Evolutionary conservation across 2,113 vertebrate species (phyloP), one percentile per base, ranked within the genome.

Genomic region (Channa argus): DNA sequence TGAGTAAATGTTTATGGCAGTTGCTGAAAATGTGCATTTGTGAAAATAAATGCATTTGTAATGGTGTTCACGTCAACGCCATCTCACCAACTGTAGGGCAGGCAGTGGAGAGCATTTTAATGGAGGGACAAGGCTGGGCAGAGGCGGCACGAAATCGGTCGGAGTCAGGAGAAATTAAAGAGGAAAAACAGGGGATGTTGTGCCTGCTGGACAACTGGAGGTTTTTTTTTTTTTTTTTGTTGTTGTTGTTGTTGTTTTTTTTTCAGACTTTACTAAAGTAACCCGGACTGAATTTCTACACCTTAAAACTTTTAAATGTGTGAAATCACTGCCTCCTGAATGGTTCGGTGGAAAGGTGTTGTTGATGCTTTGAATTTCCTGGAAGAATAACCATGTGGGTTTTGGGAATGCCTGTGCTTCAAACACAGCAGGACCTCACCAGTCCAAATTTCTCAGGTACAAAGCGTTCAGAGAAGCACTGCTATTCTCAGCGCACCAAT

Each of bases 1-100:
- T 43, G 14, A 69, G 54, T 50, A 68, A 81, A 78, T 84, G 60
- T 84, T 82, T 61, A 73, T 49, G 64, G 34, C 69, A 70, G 53
- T 69, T 82, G 74, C 59, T 74, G 78, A 83, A 76, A 71, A 82
- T 85, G 62, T 77, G 67, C n/a, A 74, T 80, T 79, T 79, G 41
- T 60, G 76, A 69, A 71, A 70, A 76, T 78, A 71, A 87, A 83
- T 87, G 78, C 11, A 68, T 79, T 70, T 60, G 65, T 64, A 68
- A 78, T 49, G 15, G 65, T 59, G 71, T 78, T 61, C 51, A 68
- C 13, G 6, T 82, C 69, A 67, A 49, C 46, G 33, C 71, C 51
- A 43, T 77, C 71, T 70, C 69, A 52, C 41, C 74, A 76, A 77
- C 70, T 83, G 69, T 54, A 47, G 56, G 71, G 67, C 38, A 46